Percentiles rank a stretch among this genome's conserved stretches.
These are phyloP conservation scores for Sphenodon punctatus DNA, from an alignment of 2,797 vertebrate species.

Conservation along the genomic window DNA sequence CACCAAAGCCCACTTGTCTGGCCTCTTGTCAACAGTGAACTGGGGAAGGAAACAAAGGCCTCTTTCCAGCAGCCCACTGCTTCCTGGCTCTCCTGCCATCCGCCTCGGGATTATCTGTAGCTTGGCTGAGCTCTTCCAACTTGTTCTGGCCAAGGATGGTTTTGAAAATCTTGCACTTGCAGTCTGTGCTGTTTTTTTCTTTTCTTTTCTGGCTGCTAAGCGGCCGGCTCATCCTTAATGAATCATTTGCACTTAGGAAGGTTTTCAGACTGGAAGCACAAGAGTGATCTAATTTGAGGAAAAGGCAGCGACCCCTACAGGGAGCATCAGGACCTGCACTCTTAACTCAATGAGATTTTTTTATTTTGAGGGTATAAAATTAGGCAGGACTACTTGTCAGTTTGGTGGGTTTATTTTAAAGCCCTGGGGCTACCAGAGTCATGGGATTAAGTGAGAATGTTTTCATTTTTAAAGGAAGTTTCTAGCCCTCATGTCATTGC, in stretches of 20 bases:
- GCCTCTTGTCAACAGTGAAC: neutral
- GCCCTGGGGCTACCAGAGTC: too few relatives aligned
- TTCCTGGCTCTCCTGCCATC: neutral
- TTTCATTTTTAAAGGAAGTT: too few relatives aligned
- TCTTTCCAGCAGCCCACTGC: neutral
- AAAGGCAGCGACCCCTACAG: neutral
- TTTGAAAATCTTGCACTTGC: too few relatives aligned
- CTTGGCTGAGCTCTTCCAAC: neutral
- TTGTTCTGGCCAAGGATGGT: neutral
- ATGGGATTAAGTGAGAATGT: too few relatives aligned
- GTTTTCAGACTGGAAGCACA: neutral
- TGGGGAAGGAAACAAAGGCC: neutral
- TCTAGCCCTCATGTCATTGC: too few relatives aligned
- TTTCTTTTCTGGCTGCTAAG: neutral
- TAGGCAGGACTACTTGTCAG: too few relatives aligned
- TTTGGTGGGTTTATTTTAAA: too few relatives aligned
- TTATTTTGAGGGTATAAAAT: too few relatives aligned
- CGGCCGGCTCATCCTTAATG: neutral
- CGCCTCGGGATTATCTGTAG: neutral
- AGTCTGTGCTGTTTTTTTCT: too few relatives aligned
- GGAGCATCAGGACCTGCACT: neutral
- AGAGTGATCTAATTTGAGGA: neutral
- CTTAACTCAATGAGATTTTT: too few relatives aligned
- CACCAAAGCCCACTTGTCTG: neutral
- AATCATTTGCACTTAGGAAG: neutral